Conservation (phyloP, 2,113 vertebrate species). For the Prionailurus bengalensis region DNA sequence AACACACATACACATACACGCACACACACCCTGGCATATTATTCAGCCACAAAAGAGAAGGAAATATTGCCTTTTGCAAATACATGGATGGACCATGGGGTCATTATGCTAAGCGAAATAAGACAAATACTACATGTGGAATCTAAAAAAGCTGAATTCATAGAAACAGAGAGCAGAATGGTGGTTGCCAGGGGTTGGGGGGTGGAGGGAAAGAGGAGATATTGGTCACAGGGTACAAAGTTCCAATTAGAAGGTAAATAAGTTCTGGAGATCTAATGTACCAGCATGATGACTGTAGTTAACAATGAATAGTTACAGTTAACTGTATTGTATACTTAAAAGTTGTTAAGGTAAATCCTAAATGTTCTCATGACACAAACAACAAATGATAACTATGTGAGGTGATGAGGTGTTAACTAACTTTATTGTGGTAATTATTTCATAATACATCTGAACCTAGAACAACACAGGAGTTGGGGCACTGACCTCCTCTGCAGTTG, state of each 20-base stretch:
- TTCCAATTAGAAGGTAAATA: background rate
- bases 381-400: background rate
- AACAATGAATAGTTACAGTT: background rate
- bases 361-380: background rate
- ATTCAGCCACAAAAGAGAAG: background rate
- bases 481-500: background rate
- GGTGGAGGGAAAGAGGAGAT: background rate
- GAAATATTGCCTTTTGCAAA: background rate
- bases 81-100: background rate
- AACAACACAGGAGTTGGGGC: background rate
- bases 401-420: background rate
- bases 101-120: background rate
- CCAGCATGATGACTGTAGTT: background rate
- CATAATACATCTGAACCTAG: background rate
- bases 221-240: background rate
- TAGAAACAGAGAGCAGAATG: background rate
- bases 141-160: background rate
- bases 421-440: background rate
- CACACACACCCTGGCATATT: background rate
- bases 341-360: background rate
- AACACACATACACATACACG: background rate
- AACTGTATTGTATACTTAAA: background rate
- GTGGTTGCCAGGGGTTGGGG: background rate
- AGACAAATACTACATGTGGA: background rate
- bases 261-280: background rate